Evolutionary conservation across 1,140 invertebrate genomes (phyloP).

Genomic region (Copidosoma floridanum): DNA sequence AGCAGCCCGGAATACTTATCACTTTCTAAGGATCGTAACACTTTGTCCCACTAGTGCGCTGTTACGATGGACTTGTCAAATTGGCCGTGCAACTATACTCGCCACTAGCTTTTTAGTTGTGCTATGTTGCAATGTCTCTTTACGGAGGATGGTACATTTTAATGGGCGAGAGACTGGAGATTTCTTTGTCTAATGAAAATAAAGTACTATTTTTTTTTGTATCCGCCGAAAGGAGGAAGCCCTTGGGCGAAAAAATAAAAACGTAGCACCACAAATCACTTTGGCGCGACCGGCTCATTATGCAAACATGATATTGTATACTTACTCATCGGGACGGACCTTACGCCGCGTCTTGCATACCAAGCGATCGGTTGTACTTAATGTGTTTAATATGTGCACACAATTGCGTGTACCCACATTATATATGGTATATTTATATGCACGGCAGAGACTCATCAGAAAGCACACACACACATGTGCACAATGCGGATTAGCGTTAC

Average conservation of each 20-base stretch:
- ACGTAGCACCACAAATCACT: not conserved
- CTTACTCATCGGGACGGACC: too few species aligned
- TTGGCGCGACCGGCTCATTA: not conserved
- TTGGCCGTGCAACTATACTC: too few species aligned
- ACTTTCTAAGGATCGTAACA: conserved; percentile 21
- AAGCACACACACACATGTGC: too few species aligned
- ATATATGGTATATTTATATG: too few species aligned
- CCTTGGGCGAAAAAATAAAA: not conserved
- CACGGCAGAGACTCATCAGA: too few species aligned
- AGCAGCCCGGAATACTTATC: not conserved
- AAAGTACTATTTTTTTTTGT: too few species aligned
- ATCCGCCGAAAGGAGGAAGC: not conserved
- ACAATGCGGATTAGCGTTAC: conserved; percentile 16
- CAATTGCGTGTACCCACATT: too few species aligned
- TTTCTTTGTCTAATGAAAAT: not conserved
- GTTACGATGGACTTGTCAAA: too few species aligned
- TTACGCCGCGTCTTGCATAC: not conserved
- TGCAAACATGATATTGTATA: too few species aligned
- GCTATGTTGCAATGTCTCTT: too few species aligned
- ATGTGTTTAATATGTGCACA: not conserved
- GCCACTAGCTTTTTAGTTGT: too few species aligned
- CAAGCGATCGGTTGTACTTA: not conserved
- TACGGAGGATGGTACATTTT: not conserved
- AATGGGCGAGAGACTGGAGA: not conserved
- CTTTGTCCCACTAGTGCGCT: too few species aligned